These are phyloP conservation scores for Sphaerophoria rueppellii DNA, from an alignment of 2,888 invertebrate genomes.

Conservation along the genomic window DNA sequence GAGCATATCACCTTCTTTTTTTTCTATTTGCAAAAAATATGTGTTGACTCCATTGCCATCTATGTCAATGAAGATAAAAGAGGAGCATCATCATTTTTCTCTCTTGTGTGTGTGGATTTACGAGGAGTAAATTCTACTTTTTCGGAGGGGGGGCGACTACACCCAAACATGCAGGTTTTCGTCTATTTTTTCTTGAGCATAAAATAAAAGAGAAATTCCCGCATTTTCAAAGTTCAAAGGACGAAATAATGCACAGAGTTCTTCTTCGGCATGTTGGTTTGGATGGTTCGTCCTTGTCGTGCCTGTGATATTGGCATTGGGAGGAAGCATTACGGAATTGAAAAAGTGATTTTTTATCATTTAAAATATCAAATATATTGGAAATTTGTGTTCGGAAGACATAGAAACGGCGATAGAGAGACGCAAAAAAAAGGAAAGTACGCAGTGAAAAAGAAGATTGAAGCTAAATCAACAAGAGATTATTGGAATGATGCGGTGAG, in stretches of 20 bases:
- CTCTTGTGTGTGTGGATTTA: slow-evolving; percentile 67
- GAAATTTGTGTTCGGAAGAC: slow-evolving; percentile 29
- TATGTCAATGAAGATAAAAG: slow-evolving; percentile 70
- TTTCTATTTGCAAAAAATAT: neutral
- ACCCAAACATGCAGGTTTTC: slow-evolving; percentile 14
- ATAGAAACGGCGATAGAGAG: slow-evolving; percentile 24
- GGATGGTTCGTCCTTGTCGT: neutral
- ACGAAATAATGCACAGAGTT: slow-evolving; percentile 35
- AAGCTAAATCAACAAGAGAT: slow-evolving; percentile 65
- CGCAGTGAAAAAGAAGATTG: slow-evolving; percentile 29
- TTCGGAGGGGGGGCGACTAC: slow-evolving; percentile 26
- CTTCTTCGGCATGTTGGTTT: neutral
- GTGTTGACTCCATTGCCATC: slow-evolving; percentile 10
- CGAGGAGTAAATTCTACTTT: slow-evolving; percentile 68
- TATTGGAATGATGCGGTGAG: slow-evolving; percentile 42
- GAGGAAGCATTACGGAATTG: slow-evolving; percentile 71
- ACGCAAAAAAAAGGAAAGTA: neutral
- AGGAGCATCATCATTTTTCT: slow-evolving; percentile 72
- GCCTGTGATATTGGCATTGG: slow-evolving; percentile 25
- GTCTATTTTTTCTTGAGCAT: neutral
- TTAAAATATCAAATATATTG: slow-evolving; percentile 74
- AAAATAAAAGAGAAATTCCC: slow-evolving; percentile 55
- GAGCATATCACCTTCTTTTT: neutral
- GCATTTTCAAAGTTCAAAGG: slow-evolving; percentile 65
- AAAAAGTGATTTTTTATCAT: slow-evolving; percentile 74